Evolutionary conservation across 2,797 vertebrate species (phyloP).

Genomic region (Sebastiscus albofasciatus): DNA sequence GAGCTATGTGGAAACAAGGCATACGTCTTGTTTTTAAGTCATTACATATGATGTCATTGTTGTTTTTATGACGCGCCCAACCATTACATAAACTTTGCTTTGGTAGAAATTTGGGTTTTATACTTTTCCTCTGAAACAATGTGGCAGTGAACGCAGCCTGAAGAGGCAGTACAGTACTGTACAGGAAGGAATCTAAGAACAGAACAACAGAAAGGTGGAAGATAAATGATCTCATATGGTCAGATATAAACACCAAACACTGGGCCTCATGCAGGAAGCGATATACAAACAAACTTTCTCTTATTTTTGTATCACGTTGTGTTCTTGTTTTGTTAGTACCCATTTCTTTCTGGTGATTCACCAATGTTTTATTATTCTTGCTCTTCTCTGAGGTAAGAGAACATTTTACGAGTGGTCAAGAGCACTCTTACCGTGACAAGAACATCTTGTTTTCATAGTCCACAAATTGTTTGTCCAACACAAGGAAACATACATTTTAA

Average conservation of each 20-base stretch:
- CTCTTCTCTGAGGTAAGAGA: too few relatives aligned
- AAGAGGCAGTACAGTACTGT: neutral
- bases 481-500: too few relatives aligned
- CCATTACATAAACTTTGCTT: neutral
- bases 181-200: neutral
- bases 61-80: neutral
- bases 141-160: neutral
- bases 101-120: neutral
- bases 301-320: too few relatives aligned
- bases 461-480: too few relatives aligned
- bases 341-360: too few relatives aligned
- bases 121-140: too few relatives aligned
- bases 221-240: neutral
- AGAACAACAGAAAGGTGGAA: neutral
- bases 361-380: too few relatives aligned
- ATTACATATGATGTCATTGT: neutral
- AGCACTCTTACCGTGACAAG: too few relatives aligned
- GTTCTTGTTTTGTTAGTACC: too few relatives aligned
- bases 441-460: too few relatives aligned
- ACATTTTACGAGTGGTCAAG: rapidly evolving
- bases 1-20: rapidly evolving
- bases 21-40: neutral
- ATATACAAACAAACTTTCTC: too few relatives aligned
- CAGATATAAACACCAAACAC: neutral
- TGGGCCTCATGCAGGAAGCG: too few relatives aligned